Evolutionary conservation across 2,113 vertebrate genomes (phyloP).

Genomic region (Engraulis encrasicolus): DNA sequence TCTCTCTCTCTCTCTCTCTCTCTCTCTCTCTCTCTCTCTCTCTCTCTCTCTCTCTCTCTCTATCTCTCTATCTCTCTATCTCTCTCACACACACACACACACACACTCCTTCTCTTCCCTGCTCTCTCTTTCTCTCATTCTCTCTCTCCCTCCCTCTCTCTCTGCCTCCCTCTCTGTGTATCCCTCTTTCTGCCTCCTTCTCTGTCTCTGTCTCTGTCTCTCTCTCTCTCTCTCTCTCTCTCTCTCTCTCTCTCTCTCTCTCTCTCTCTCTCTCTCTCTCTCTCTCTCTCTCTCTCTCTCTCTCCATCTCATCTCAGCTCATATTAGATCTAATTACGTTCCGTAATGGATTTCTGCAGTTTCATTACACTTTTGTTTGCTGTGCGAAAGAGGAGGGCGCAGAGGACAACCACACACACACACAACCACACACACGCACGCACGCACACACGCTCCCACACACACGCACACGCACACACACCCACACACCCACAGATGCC

Average conservation of each 20-base stretch:
- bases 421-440: neutral
- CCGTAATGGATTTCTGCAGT: constrained; percentile 40
- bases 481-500: neutral
- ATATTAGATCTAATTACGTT: constrained; percentile 38
- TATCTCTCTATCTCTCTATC: constrained; percentile 12
- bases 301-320: constrained; percentile 28
- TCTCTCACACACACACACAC: no score
- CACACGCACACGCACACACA: neutral
- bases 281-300: constrained; percentile 14
- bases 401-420: neutral
- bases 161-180: no score
- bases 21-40: constrained; percentile 22
- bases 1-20: constrained; percentile 13
- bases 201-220: no score
- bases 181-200: no score
- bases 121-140: no score
- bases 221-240: no score
- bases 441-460: neutral
- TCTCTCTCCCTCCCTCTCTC: no score
- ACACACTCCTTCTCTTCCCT: no score
- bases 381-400: constrained; percentile 18
- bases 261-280: no score
- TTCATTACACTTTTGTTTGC: constrained; percentile 42
- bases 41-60: constrained; percentile 6
- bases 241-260: no score